Evolutionary conservation across 2,797 vertebrate genomes (phyloP).

Genomic region (Clarias laeviceps): DNA sequence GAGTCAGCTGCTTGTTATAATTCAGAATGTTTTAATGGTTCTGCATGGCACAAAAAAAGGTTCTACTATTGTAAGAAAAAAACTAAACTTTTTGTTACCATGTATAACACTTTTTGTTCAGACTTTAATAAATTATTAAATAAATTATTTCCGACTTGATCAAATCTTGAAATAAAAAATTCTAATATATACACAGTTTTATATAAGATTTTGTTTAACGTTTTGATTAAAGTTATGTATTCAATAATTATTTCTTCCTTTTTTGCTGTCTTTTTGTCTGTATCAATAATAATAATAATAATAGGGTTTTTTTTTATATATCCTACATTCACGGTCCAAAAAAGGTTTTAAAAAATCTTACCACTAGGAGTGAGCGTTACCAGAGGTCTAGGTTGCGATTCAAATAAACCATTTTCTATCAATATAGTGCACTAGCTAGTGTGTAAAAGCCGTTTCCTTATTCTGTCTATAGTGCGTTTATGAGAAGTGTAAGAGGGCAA

Average conservation of each 20-base stretch:
- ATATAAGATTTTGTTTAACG: no score
- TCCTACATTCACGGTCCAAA: background rate
- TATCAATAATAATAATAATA: no score
- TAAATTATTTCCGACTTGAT: no score
- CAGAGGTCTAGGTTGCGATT: background rate
- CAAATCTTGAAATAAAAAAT: no score
- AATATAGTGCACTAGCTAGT: constrained; percentile 7
- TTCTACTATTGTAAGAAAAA: background rate
- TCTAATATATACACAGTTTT: no score
- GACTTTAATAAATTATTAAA: no score
- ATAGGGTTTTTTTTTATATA: no score
- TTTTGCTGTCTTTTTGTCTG: background rate
- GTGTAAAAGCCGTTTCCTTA: background rate
- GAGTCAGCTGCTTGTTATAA: background rate
- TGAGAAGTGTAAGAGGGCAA: no score
- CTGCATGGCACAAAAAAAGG: background rate
- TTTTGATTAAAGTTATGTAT: no score
- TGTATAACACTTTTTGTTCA: no score
- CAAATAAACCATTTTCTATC: background rate
- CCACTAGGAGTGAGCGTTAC: background rate
- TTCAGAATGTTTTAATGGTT: background rate
- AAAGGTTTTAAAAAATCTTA: background rate
- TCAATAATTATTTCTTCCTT: background rate
- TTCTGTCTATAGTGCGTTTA: background rate
- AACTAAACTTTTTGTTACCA: no score